Conservation (phyloP, 2,113 vertebrate genomes). For the Equus przewalskii region DNA sequence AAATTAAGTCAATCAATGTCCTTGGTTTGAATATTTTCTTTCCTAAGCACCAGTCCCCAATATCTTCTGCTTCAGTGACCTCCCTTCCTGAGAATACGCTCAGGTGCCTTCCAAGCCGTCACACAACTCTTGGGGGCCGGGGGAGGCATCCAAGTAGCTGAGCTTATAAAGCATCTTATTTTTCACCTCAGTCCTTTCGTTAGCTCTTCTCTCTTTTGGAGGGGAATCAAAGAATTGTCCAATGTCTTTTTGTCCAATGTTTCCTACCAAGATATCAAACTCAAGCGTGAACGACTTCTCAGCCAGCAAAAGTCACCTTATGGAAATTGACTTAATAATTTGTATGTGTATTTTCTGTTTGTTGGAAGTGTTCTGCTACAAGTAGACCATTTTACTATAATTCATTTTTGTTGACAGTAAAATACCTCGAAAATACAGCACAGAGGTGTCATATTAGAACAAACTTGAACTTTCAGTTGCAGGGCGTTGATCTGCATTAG, state of each 20-base stretch:
- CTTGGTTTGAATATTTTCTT: neutral
- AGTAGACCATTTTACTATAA: neutral
- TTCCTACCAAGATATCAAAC: neutral
- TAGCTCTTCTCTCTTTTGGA: neutral
- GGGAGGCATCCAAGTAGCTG: neutral
- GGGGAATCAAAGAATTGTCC: neutral
- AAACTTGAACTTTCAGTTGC: neutral
- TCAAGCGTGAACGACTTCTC: neutral
- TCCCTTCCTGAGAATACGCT: neutral
- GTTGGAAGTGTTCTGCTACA: neutral
- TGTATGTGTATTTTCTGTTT: neutral
- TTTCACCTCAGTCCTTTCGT: neutral
- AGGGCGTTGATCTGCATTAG: neutral
- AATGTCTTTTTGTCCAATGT: neutral
- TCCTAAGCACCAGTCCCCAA: neutral
- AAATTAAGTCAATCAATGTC: neutral
- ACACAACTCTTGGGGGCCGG: neutral
- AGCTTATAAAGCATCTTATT: fast-evolving
- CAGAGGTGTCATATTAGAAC: neutral
- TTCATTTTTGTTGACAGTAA: neutral
- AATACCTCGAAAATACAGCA: neutral
- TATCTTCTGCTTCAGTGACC: fast-evolving
- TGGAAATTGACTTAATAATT: neutral
- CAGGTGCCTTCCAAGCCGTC: fast-evolving
- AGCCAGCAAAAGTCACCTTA: neutral